Conservation (phyloP, 2,888 invertebrate species). For the Oxytorus armatus region DNA sequence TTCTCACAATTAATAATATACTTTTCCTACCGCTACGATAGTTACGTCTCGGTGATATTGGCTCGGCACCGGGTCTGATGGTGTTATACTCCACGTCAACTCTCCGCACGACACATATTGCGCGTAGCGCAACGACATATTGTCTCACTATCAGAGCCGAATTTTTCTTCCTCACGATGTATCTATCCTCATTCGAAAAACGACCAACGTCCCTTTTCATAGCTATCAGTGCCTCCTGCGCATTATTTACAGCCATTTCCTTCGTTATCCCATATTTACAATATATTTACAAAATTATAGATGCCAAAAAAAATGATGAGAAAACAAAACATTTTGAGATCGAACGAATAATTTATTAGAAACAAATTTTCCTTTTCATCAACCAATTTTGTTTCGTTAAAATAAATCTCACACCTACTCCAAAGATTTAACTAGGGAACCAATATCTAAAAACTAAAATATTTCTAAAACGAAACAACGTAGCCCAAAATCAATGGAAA, state of each 20-base stretch:
- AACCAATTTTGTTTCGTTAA: neutral
- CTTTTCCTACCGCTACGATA: constrained; percentile 40
- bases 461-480: too few relatives aligned
- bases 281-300: constrained; percentile 19
- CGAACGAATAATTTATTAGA: neutral
- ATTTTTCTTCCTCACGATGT: constrained; percentile 25
- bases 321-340: constrained; percentile 18
- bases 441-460: too few relatives aligned
- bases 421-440: too few relatives aligned
- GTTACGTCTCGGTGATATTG: constrained; percentile 58
- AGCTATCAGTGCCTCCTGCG: constrained; percentile 67
- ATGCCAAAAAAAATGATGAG: constrained; percentile 11
- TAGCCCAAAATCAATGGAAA: too few relatives aligned
- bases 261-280: constrained; percentile 50
- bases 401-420: neutral
- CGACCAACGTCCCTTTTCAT: constrained; percentile 40
- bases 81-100: constrained; percentile 64
- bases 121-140: constrained; percentile 63
- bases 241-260: constrained; percentile 66
- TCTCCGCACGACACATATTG: constrained; percentile 72
- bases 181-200: constrained; percentile 23
- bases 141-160: constrained; percentile 53
- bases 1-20: constrained; percentile 1
- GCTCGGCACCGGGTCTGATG: constrained; percentile 74
- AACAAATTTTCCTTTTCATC: neutral